Conservation (phyloP, 2,113 vertebrate genomes). For the Mellivora capensis region DNA sequence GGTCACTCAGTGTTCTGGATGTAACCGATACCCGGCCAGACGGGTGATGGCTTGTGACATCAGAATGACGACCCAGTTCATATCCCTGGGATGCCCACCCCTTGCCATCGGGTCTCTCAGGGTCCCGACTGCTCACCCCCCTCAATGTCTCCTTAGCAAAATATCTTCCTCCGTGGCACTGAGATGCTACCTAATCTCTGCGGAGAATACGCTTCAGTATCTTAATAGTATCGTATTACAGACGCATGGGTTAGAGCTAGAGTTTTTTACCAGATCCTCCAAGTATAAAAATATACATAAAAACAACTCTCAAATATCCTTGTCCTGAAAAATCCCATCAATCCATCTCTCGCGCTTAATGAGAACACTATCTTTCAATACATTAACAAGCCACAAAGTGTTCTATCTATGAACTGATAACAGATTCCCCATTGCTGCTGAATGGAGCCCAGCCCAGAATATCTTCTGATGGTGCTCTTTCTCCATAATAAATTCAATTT, state of each 20-base stretch:
- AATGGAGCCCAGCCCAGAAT: background rate
- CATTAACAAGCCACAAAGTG: background rate
- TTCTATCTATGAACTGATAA: background rate
- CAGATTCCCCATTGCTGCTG: background rate
- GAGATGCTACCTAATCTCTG: background rate
- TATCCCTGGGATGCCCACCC: too few relatives aligned
- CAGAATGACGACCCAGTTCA: background rate
- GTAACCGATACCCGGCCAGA: background rate
- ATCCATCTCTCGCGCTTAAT: background rate
- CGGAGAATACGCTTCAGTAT: background rate
- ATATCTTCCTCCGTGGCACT: background rate
- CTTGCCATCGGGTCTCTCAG: fast-evolving
- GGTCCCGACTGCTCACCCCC: background rate
- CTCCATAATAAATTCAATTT: background rate
- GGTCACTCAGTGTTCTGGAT: background rate
- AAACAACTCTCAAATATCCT: background rate
- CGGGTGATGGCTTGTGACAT: background rate
- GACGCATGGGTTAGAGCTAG: background rate
- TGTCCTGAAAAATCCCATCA: background rate
- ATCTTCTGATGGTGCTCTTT: background rate
- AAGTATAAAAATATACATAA: background rate
- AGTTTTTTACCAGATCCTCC: background rate
- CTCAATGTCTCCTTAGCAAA: background rate
- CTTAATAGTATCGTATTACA: background rate
- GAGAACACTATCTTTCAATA: background rate